Evolutionary conservation across 1,140 invertebrate species (phyloP), one percentile per base, ranked within the genome.

Genomic region (Thrips palmi): DNA sequence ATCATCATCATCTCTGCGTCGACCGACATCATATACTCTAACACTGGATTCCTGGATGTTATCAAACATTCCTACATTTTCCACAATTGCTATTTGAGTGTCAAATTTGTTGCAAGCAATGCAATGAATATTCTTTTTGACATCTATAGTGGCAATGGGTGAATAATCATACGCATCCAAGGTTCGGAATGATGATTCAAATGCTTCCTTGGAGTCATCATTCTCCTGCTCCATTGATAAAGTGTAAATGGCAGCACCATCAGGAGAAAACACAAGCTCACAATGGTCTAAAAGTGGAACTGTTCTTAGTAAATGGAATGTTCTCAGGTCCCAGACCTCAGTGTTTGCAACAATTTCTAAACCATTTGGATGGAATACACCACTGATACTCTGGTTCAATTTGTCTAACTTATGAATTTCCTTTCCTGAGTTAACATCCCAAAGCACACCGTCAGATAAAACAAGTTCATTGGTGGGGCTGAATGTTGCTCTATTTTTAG

Each of bases 341-440:
- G 78, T 85, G 48, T 85, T 85, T n/a, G 80, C 78, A 41, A 83
- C 72, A 30, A 74, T 67, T 61, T 97, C 91, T 25, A 88, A 65
- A 0, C 91, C 92, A 56, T 91, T 93, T 0, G 93, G 92, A 71
- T 97, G 92, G 55, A 98, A 99, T 1, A 92, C 77, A 1, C 93
- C 94, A 52, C 85, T 94, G 15, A 94, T 70, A 24, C 77, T 77
- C 52, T 92, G 79, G 61, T 97, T 96, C 15, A 97, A 68, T 58
- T 97, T 97, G 61, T 97, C 94, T 52, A 98, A 91, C 52, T 97
- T 97, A 56, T 97, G 89, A 32, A 96, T 82, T 49, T 83, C 71
- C 49, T 80, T 83, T 2, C 77, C 77, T 0, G 75, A 71, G 39
- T 79, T 74, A 5, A 93, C 76, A 60, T 98, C 94, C 77, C 88